Evolutionary conservation across 2,888 invertebrate species (phyloP), one percentile per base, ranked within the genome.

Genomic region (Charanyca ferruginea): DNA sequence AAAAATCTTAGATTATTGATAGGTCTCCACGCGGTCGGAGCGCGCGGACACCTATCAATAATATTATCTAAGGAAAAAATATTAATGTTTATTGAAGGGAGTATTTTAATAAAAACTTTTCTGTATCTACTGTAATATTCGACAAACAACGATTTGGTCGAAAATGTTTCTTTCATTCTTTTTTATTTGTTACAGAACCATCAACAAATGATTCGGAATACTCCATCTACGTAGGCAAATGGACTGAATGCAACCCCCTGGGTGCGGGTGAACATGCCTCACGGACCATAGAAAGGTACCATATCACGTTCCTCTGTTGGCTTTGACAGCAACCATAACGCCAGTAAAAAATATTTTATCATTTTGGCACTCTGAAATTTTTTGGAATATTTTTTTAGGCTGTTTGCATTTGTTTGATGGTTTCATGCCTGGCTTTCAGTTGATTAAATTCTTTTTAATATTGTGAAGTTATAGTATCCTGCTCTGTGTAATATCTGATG

Each of bases 151-250:
- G 6, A 25, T 25, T 6, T 8, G 28, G 20, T 41, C 0, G 4
- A 8, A 32, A 32, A 32, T 32, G 11, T 32, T 16, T 52, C 3
- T 38, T 13, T 38, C 3, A 13, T 16, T 13, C n/a, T 22, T 1
- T 22, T 32, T 55, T 49, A 16, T 59, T 73, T 68, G 61, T 67
- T 63, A 32, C 90, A 94, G 94, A 89, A 38, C 61, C 87, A 41
- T 63, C 78, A 51, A 70, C 76, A 62, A 85, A 73, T 32, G 87
- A 88, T 42, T 79, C 86, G 0, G 90, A 91, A 45, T 94, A 91
- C 75, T 89, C 93, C 5, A 89, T 92, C 77, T 90, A 89, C 83
- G 93, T 94, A 25, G 93, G 92, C 32, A 89, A 89, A 20, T 95
- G 95, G 95, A 93, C 93, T 22, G 91, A 91, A 52, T 95, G 95